Conservation (phyloP, 2,888 invertebrate species). For the Dorcus hopei region DNA sequence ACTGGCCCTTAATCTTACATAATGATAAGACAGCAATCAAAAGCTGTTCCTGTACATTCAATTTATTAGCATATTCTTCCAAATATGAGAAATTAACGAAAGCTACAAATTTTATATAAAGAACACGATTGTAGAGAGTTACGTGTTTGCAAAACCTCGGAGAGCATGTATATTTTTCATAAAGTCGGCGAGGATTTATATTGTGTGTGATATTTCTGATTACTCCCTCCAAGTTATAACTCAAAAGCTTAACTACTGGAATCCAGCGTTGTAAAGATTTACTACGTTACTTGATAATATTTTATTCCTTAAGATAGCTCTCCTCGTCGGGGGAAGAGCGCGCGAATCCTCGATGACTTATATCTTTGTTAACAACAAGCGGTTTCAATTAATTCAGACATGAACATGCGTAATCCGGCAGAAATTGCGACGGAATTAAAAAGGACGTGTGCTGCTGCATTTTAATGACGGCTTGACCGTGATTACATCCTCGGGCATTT, state of each 20-base stretch:
- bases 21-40: too few species aligned
- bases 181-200: not conserved
- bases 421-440: not conserved
- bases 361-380: too few species aligned
- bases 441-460: not conserved
- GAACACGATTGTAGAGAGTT: too few species aligned
- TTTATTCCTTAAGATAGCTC: not conserved
- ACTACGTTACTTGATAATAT: not conserved
- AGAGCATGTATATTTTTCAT: not conserved
- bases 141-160: not conserved
- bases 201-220: not conserved
- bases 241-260: conserved; percentile 1
- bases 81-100: too few species aligned
- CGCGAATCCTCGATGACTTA: too few species aligned
- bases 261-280: conserved; percentile 1
- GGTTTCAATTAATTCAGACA: too few species aligned
- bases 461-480: not conserved
- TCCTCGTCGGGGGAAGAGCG: too few species aligned
- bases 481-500: not conserved
- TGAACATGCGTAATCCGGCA: too few species aligned
- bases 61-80: too few species aligned
- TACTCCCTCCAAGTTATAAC: conserved; percentile 1
- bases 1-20: too few species aligned
- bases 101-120: too few species aligned
- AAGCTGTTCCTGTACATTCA: too few species aligned